Percentiles rank a stretch among this genome's conserved stretches.
Evolutionary conservation across 2,888 invertebrate genomes (phyloP).

Genomic region (Mantis religiosa): DNA sequence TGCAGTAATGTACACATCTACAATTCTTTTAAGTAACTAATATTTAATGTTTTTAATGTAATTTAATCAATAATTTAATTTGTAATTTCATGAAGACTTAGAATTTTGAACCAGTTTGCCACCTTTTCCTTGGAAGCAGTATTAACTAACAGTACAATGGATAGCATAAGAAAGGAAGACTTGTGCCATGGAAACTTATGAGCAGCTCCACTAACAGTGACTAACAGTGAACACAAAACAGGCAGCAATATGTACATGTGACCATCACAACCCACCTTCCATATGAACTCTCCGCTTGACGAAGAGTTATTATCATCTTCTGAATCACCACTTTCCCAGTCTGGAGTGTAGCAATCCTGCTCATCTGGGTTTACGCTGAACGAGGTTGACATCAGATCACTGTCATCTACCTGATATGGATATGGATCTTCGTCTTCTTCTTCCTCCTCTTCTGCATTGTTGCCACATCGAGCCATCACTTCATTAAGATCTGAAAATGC

Average conservation of each 20-base stretch:
- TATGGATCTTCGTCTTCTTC: neutral
- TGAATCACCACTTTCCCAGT: constrained; percentile 64
- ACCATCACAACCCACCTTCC: constrained; percentile 57
- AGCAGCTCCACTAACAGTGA: neutral
- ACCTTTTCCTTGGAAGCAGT: too few relatives aligned
- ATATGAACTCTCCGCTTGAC: constrained; percentile 74
- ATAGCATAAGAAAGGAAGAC: too few relatives aligned
- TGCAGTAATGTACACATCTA: too few relatives aligned
- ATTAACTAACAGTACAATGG: too few relatives aligned
- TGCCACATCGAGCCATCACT: constrained; percentile 6
- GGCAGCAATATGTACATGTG: neutral
- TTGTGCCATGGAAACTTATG: neutral
- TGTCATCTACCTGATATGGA: constrained; percentile 24
- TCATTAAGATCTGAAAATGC: constrained; percentile 32
- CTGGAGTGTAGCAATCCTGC: constrained; percentile 50
- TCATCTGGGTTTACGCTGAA: constrained; percentile 43
- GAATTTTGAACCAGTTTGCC: too few relatives aligned
- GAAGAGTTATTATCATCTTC: constrained; percentile 48
- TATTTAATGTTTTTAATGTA: too few relatives aligned
- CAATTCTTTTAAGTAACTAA: too few relatives aligned
- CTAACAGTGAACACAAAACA: neutral
- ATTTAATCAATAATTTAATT: too few relatives aligned
- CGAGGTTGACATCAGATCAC: constrained; percentile 43
- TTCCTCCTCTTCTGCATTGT: neutral
- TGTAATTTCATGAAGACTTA: too few relatives aligned